Base-by-base conservation (phyloP, 2,888 invertebrate genomes). In the Himalopsyche anomala region DNA sequence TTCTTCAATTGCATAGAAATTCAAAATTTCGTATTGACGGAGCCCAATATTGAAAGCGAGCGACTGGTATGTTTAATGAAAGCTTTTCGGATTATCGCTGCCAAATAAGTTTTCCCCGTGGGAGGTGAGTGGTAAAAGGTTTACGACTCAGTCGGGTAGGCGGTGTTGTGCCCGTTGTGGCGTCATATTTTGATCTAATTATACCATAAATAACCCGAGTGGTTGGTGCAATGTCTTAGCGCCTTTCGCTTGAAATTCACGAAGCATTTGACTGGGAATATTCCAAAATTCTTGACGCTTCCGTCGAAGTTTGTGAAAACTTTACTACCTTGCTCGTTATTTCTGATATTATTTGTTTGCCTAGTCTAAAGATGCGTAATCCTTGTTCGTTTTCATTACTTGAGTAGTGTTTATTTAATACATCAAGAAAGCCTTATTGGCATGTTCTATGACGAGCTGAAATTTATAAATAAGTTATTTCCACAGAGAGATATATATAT, bases 141-240 rank as follows among this genome's bases (percentile, higher is more conserved):
- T 87, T 85, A 85, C 86, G 85, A 82, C 69, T 54, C 80, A 19
- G 84, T 55, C 40, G 86, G 82, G 83, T 74, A 74, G 84, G 54
- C 55, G 83, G 84, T 81, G 55, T 28, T 62, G 62, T 62, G 62
- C 62, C 84, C 82, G 81, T 86, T 88, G 88, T 81, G 88, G 88
- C 86, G 87, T 87, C 87, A 88, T 88, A 88, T 88, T 87, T 88
- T 87, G 88, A 88, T 87, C 84, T 88, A 88, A 88, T 88, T 88
- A 87, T 88, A 56, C 87, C 87, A 88, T 88, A 88, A 88, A 88
- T 88, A 86, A 82, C 87, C 62, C 28, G 84, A 81, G 80, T 15
- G 84, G 80, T 42, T 38, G 79, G 80, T 79, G 80, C 85, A 82
- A 82, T 36, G 85, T 80, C 83, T 80, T 51, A 55, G 45, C 55